Conservation (phyloP, 2,888 invertebrate species). For the Metallyticus violacea region DNA sequence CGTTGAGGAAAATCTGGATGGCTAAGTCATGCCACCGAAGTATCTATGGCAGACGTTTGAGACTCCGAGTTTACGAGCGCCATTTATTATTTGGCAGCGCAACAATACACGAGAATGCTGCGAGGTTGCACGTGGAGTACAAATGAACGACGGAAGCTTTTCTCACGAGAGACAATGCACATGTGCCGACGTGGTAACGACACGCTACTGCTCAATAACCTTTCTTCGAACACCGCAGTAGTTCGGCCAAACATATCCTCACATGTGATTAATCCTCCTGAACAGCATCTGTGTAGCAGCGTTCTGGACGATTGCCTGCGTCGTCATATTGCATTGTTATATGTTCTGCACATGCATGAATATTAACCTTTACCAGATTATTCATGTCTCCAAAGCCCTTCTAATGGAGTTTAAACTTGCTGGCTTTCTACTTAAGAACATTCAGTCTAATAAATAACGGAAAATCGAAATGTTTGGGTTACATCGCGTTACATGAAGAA, state of each 20-base stretch:
- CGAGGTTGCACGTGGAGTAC: not conserved
- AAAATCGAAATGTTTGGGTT: too few species aligned
- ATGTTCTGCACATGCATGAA: too few species aligned
- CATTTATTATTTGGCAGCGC: not conserved
- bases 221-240: not conserved
- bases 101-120: not conserved
- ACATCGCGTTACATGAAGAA: too few species aligned
- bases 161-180: not conserved
- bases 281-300: not conserved
- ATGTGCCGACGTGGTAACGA: not conserved
- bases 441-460: too few species aligned
- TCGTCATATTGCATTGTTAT: not conserved
- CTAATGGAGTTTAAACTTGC: too few species aligned
- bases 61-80: not conserved
- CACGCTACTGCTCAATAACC: not conserved
- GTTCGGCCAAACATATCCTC: not conserved
- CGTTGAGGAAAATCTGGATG: too few species aligned
- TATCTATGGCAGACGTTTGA: not conserved
- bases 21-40: not conserved
- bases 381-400: too few species aligned
- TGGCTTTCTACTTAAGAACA: too few species aligned
- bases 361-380: too few species aligned
- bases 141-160: not conserved
- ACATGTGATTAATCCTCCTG: not conserved
- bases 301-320: not conserved